These are phyloP conservation scores for Crenuchus spilurus DNA, from an alignment of 2,797 vertebrate species.

Conservation along the genomic window DNA sequence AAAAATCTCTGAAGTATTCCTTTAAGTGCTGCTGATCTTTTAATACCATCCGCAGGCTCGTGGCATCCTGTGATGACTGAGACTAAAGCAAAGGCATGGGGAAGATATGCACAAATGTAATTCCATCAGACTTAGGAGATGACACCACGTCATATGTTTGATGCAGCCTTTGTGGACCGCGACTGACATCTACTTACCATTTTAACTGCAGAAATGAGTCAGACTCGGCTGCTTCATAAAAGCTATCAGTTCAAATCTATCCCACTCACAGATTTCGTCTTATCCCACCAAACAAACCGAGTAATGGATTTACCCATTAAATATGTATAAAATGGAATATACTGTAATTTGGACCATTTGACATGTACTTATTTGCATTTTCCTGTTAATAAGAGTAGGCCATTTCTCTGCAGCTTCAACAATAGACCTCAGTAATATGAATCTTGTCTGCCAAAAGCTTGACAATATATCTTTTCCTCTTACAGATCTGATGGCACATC, in stretches of 20 bases:
- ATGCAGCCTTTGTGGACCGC: background rate
- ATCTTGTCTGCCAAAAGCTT: background rate
- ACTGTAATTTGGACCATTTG: slow-evolving; percentile 8
- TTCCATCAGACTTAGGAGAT: background rate
- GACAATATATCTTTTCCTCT: background rate
- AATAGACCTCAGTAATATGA: background rate
- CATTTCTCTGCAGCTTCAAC: background rate
- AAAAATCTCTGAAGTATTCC: background rate
- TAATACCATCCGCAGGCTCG: no score
- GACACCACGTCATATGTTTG: background rate
- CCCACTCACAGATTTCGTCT: background rate
- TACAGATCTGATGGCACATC: slow-evolving; percentile 6
- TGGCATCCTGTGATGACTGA: no score
- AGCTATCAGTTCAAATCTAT: background rate
- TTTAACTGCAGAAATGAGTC: slow-evolving; percentile 14
- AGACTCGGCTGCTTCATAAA: background rate
- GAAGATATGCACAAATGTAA: background rate
- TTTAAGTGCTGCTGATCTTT: slow-evolving; percentile 6
- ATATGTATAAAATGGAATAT: slow-evolving; percentile 7
- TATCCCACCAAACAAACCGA: background rate
- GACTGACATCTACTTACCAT: background rate
- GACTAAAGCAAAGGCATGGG: background rate
- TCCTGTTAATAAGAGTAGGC: background rate
- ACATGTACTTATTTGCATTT: background rate
- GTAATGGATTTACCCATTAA: slow-evolving; percentile 17